Evolutionary conservation across 2,888 invertebrate species (phyloP).

Genomic region (Cyclophora punctaria): DNA sequence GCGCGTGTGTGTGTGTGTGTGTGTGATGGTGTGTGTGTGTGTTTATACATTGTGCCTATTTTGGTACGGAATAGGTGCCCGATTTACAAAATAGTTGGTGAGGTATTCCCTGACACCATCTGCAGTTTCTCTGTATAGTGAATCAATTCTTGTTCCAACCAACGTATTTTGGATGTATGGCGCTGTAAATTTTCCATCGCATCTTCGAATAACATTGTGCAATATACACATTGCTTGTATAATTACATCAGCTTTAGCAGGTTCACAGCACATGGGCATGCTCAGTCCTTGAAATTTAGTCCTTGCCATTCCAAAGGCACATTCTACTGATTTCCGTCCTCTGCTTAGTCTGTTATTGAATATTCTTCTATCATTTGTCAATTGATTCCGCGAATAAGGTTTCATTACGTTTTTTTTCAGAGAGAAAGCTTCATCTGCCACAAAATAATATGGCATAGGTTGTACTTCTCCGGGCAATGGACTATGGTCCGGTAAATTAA

Average conservation of each 20-base stretch:
- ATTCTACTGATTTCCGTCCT: conserved; percentile 7
- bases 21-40: too few species aligned
- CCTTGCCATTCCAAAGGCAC: conserved; percentile 3
- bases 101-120: neutral
- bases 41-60: neutral
- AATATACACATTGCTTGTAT: neutral
- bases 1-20: too few species aligned
- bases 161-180: neutral
- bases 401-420: conserved; percentile 11
- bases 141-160: too few species aligned
- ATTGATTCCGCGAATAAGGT: conserved; percentile 2
- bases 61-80: conserved; percentile 2
- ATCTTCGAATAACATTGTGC: conserved; percentile 2
- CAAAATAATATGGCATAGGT: conserved; percentile 14
- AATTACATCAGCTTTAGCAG: neutral
- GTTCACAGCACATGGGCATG: neutral
- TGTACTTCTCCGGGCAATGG: conserved; percentile 8
- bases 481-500: conserved; percentile 7
- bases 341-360: conserved; percentile 10
- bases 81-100: neutral
- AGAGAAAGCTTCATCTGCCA: conserved; percentile 13
- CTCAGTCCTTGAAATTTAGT: conserved; percentile 2
- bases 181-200: neutral
- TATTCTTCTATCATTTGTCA: conserved; percentile 4
- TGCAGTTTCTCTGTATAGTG: too few species aligned